These are phyloP conservation scores for Albula goreensis DNA, from an alignment of 2,113 vertebrate species.

Conservation along the genomic window DNA sequence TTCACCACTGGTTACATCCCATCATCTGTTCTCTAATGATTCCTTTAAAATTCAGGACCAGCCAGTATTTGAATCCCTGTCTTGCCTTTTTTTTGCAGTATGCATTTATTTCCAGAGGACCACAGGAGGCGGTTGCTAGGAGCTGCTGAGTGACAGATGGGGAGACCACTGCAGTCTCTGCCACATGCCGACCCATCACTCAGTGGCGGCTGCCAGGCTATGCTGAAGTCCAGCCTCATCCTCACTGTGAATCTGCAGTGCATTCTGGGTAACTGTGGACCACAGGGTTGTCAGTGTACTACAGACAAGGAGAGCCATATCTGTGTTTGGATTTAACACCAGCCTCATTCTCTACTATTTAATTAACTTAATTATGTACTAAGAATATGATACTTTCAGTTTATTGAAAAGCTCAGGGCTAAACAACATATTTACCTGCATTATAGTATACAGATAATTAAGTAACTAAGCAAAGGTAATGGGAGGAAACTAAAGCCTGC, in stretches of 20 bases:
- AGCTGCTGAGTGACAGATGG: not conserved
- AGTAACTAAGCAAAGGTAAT: no score
- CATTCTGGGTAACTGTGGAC: not conserved
- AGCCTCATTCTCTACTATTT: no score
- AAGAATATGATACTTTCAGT: no score
- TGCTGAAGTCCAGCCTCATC: not conserved
- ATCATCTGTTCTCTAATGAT: not conserved
- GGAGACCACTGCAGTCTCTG: not conserved
- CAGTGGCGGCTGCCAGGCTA: not conserved
- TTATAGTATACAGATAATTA: no score
- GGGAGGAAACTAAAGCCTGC: no score
- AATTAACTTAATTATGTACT: no score
- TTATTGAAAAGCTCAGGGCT: no score
- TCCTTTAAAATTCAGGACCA: not conserved
- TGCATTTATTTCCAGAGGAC: not conserved
- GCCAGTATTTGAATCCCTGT: not conserved
- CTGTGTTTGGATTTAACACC: no score
- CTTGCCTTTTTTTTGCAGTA: not conserved
- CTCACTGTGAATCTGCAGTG: not conserved
- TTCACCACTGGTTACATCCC: not conserved
- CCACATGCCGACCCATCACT: not conserved
- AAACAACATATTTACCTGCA: no score
- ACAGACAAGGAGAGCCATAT: not conserved
- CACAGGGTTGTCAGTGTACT: not conserved
- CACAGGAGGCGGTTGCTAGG: not conserved